phyloP scores from a whole-genome alignment of 2,888 invertebrate genomes.

The Calliopum simillimum region DNA sequence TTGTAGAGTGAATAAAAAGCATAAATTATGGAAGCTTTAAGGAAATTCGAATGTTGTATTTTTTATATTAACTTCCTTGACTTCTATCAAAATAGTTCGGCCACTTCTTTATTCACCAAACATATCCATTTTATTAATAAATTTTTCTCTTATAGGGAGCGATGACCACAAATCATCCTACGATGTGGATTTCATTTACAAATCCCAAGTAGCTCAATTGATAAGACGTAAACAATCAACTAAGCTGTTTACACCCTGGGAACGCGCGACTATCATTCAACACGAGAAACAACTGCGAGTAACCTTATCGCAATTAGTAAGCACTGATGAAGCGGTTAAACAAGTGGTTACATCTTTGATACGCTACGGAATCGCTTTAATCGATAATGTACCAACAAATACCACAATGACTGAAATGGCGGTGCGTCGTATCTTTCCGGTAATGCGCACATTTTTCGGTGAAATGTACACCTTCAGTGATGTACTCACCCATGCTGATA shows the following conservation, averaged over 20 bases:
- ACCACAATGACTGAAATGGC: conserved; percentile 68
- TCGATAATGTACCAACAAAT: conserved; percentile 63
- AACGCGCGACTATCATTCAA: conserved; percentile 64
- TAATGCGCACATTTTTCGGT: conserved; percentile 79
- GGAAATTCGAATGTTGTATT: too few species aligned
- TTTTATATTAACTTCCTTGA: too few species aligned
- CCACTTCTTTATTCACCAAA: neutral
- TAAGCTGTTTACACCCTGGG: conserved; percentile 68
- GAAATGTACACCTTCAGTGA: conserved; percentile 78
- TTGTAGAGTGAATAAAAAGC: too few species aligned
- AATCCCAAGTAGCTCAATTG: conserved; percentile 53
- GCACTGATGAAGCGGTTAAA: conserved; percentile 66
- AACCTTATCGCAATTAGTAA: conserved; percentile 68
- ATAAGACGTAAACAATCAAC: conserved; percentile 46
- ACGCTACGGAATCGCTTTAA: conserved; percentile 63
- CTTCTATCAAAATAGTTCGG: too few species aligned
- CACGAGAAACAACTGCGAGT: conserved; percentile 65
- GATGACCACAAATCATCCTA: conserved; percentile 72
- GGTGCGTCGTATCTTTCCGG: conserved; percentile 71
- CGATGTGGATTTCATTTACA: conserved; percentile 68
- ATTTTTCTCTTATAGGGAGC: conserved; percentile 67
- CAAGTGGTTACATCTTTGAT: conserved; percentile 67
- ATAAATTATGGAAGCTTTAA: too few species aligned
- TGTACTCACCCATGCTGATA: conserved; percentile 73
- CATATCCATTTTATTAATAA: neutral